phyloP scores from a whole-genome alignment of 2,113 vertebrate species.

The Aegypius monachus region DNA sequence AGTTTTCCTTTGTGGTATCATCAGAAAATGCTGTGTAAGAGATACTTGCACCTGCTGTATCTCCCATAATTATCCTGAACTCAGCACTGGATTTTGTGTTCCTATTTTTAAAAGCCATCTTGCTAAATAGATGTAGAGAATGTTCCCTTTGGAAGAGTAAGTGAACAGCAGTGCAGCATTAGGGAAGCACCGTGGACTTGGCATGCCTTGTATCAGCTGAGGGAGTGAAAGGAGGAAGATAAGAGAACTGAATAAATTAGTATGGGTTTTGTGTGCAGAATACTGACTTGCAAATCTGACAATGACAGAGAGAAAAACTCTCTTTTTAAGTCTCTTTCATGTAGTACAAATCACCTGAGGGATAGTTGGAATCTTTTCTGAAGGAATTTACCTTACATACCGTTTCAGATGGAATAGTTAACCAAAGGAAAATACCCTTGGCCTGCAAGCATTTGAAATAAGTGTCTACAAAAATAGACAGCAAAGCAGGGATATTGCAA shows the following conservation, averaged over 20 bases:
- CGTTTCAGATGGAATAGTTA: not conserved
- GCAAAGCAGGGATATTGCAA: not conserved
- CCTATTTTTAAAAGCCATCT: conserved; percentile 52
- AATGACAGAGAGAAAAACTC: not conserved
- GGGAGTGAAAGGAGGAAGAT: not conserved
- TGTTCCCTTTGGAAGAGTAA: conserved; percentile 22
- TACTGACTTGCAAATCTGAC: not conserved
- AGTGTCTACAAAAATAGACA: not conserved
- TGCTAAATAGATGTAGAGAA: not conserved
- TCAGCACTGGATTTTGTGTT: not conserved
- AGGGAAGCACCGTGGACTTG: not conserved
- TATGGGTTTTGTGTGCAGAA: not conserved
- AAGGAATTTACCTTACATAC: not conserved
- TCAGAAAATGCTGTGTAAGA: conserved; percentile 34
- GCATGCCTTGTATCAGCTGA: not conserved
- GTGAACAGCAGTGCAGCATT: not conserved
- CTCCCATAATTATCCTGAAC: not conserved
- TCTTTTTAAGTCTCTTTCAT: not conserved
- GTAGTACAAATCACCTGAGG: not conserved
- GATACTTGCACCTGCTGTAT: conserved; percentile 20
- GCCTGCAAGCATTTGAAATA: not conserved
- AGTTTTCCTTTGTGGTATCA: not conserved
- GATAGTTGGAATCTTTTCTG: not conserved
- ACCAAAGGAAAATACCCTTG: not conserved
- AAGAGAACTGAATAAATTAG: conserved; percentile 10